Evolutionary conservation across 2,888 invertebrate species (phyloP), one percentile per base, ranked within the genome.

Genomic region (Prenolepis imparis): DNA sequence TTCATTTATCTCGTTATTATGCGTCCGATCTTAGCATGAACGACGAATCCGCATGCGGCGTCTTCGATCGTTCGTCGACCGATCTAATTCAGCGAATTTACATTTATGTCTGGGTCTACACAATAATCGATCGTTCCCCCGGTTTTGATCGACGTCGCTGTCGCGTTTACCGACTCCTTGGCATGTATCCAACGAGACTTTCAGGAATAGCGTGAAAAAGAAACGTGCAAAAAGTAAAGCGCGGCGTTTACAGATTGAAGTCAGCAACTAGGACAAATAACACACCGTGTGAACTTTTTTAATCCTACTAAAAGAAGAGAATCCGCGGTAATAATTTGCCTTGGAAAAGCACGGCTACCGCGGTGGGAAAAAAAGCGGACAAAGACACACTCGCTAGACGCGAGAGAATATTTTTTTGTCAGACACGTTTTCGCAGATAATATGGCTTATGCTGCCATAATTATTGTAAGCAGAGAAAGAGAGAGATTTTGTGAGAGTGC

Each of bases 1-100:
- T 68, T 68, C 83, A 68, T 61, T 80, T 83, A 68, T 81, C 81
- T 83, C 83, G 66, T 28, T 68, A 41, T 24, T 21, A 48, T 24
- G 68, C 81, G n/a, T 68, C 18, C 74, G 48, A 82, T 64, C 32
- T 70, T 72, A 36, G 24, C 39, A 11, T 41, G 32, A 52, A 24
- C 24, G 39, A 48, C 55, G 39, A 67, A 67, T 84, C 36, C 12
- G 32, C 75, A 18, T 18, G 39, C n/a, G n/a, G n/a, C 67, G 39
- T 28, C 48, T 72, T 72, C 44, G 59, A 72, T 70, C 59, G 78
- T 61, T 80, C 32, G 32, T 72, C 72, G 24, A 36, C 9, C 59
- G 4, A 36, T 44, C 32, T 36, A 72, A 78, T 70, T 44, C 44
- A 2, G 21, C 36, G 21, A 70, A 70, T 78, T 78, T 80, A n/a